Evolutionary conservation across 2,113 vertebrate genomes (phyloP).

Genomic region (Rostratula benghalensis): DNA sequence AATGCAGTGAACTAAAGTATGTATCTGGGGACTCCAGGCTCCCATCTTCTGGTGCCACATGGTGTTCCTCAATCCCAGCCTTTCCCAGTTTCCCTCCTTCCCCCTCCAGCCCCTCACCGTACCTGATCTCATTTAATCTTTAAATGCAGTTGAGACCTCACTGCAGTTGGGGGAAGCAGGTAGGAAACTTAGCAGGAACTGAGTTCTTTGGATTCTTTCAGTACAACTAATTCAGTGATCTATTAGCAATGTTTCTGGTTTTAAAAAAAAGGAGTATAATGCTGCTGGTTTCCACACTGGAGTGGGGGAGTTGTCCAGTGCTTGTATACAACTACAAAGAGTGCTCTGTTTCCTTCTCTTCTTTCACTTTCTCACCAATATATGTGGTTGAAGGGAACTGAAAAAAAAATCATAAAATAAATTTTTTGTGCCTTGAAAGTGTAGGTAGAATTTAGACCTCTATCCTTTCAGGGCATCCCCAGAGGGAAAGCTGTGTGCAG

Average conservation of each 20-base stretch:
- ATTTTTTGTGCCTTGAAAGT: conserved; percentile 7
- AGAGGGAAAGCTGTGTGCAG: background rate
- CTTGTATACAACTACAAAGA: background rate
- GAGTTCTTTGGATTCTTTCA: background rate
- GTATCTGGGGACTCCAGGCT: background rate
- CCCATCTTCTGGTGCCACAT: background rate
- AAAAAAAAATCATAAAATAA: conserved; percentile 4
- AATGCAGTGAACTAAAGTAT: background rate
- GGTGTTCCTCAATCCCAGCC: background rate
- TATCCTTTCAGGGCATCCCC: background rate
- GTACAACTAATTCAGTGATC: background rate
- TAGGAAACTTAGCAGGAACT: background rate
- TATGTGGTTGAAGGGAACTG: background rate
- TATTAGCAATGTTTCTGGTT: background rate
- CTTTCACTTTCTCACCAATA: background rate
- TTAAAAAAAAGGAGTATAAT: background rate
- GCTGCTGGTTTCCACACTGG: background rate
- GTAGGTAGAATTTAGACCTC: background rate
- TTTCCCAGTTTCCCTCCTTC: background rate
- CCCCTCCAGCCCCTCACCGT: background rate
- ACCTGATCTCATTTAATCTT: background rate
- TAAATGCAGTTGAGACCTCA: background rate
- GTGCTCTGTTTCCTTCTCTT: background rate
- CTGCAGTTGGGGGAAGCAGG: background rate
- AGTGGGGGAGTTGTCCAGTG: background rate